A percentile compares a stretch with the other conserved stretches of the same genome.
Conservation (phyloP, 2,113 vertebrate genomes). For the Cercocebus atys region DNA sequence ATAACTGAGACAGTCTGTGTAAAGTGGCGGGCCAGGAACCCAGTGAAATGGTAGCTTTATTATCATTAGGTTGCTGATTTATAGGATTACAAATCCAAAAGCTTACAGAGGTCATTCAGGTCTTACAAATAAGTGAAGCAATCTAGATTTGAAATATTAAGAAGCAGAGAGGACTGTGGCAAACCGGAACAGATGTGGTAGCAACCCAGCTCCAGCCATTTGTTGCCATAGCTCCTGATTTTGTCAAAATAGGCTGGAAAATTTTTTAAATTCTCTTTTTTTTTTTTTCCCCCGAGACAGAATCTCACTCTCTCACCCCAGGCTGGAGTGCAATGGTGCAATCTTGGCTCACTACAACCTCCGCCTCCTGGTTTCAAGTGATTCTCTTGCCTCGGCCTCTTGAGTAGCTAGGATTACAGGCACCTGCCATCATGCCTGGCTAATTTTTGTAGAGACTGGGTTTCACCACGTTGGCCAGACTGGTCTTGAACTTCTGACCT, state of each 20-base stretch:
- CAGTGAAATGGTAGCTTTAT: background rate
- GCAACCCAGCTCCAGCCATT: background rate
- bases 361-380: too few relatives aligned
- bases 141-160: background rate
- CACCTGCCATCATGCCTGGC: too few relatives aligned
- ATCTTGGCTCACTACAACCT: too few relatives aligned
- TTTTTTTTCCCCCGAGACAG: too few relatives aligned
- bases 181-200: background rate
- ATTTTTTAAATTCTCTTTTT: background rate
- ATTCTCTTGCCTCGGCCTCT: too few relatives aligned
- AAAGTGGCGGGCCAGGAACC: background rate
- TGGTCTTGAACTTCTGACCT: too few relatives aligned
- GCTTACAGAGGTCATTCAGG: background rate
- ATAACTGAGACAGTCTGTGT: background rate
- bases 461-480: too few relatives aligned
- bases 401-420: too few relatives aligned
- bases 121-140: background rate
- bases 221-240: constrained; percentile 1
- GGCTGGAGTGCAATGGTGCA: too few relatives aligned
- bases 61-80: background rate
- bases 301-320: too few relatives aligned
- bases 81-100: background rate
- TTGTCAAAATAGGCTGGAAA: background rate
- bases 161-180: background rate
- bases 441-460: too few relatives aligned